These are phyloP conservation scores for Lordiphosa fenestrarum DNA, from an alignment of 2,888 invertebrate genomes.

Conservation along the genomic window DNA sequence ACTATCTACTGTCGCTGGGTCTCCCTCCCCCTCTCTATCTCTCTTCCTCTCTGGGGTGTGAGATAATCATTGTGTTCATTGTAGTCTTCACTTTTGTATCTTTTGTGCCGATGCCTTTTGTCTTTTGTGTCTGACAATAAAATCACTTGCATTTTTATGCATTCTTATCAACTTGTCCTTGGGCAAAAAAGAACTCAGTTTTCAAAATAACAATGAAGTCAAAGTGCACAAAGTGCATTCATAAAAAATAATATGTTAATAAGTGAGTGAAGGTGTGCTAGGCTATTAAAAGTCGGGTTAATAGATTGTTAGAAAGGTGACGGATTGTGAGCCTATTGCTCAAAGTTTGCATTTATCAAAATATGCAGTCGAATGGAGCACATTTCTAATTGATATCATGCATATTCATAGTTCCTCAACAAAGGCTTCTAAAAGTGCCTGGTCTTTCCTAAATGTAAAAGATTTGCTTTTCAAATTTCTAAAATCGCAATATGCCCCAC, in stretches of 20 bases:
- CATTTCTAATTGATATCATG: too few species aligned
- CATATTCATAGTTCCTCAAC: too few species aligned
- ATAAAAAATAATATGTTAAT: not conserved
- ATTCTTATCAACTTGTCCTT: slow-evolving; percentile 20
- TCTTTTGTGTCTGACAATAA: slow-evolving; percentile 1
- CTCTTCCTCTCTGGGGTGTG: not conserved
- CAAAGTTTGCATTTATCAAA: too few species aligned
- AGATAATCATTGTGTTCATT: slow-evolving; percentile 1
- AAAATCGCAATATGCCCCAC: too few species aligned
- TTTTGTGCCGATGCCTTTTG: slow-evolving; percentile 3
- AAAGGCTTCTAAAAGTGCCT: too few species aligned
- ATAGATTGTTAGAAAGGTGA: too few species aligned
- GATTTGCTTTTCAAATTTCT: too few species aligned
- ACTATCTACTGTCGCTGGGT: slow-evolving; percentile 2
- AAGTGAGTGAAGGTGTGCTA: not conserved
- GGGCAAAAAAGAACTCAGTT: not conserved
- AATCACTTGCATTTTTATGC: not conserved
- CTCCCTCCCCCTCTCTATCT: not conserved
- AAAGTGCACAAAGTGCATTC: slow-evolving; percentile 12
- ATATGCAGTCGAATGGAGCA: too few species aligned
- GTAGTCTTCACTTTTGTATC: slow-evolving; percentile 3
- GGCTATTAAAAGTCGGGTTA: too few species aligned
- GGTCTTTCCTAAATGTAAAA: too few species aligned
- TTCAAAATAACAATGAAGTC: slow-evolving; percentile 4
- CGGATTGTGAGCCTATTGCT: too few species aligned